Evolutionary conservation across 2,113 vertebrate species (phyloP).

Genomic region (Rutilus rutilus): DNA sequence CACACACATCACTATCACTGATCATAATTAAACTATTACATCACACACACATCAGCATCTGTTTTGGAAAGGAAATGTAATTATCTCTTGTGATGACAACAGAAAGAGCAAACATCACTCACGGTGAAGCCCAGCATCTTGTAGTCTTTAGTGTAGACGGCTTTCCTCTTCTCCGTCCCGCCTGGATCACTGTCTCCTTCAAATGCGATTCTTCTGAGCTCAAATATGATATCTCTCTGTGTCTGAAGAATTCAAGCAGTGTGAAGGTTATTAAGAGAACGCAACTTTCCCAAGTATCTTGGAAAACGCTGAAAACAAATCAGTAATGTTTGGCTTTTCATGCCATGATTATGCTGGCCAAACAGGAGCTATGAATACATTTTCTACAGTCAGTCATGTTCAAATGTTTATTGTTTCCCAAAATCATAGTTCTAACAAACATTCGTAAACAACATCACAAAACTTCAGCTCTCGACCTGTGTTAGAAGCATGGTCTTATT

Average conservation of each 20-base stretch:
- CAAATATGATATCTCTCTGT: conserved; percentile 95
- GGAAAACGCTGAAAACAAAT: neutral
- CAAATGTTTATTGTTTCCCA: neutral
- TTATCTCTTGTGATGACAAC: too few species aligned
- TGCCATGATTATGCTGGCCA: neutral
- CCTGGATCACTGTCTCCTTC: conserved; percentile 91
- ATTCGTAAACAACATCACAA: neutral
- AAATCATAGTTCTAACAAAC: neutral
- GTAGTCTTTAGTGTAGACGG: conserved; percentile 97
- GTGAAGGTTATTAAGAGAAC: neutral
- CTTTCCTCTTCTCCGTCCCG: conserved; percentile 93
- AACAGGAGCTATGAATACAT: neutral
- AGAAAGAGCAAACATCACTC: conserved; percentile 59
- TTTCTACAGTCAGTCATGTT: neutral
- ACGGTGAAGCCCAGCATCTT: conserved; percentile 98
- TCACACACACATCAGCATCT: neutral
- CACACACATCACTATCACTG: neutral
- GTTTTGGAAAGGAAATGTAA: too few species aligned
- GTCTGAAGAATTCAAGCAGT: conserved; percentile 70
- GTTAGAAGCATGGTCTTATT: too few species aligned
- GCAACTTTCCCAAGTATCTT: neutral
- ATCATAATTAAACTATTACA: neutral
- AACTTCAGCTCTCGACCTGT: neutral
- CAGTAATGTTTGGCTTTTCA: neutral
- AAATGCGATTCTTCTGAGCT: conserved; percentile 93